Percentiles rank a stretch among this genome's conserved stretches.
phyloP scores from a whole-genome alignment of 2,888 invertebrate genomes.

The Polydrusus pterygomalis region DNA sequence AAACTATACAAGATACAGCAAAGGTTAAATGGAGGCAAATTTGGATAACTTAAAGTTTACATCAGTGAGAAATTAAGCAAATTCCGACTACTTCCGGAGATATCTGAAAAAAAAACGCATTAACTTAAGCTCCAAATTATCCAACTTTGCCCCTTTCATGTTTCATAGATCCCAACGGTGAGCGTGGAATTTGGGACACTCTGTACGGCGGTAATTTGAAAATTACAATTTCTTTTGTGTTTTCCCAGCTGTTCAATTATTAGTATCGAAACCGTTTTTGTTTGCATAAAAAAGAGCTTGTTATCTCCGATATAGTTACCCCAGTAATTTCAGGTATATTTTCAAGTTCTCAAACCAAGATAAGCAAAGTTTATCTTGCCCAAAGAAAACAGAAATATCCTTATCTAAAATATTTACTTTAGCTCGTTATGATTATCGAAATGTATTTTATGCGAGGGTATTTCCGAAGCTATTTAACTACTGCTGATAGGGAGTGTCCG shows the following conservation, averaged over 20 bases:
- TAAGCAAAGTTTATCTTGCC: constrained; percentile 21
- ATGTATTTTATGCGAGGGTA: constrained; percentile 10
- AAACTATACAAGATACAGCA: no score
- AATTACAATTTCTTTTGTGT: constrained; percentile 9
- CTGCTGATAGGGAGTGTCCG: background rate
- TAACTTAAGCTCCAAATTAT: no score
- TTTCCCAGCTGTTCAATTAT: constrained; percentile 17
- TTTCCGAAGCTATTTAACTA: background rate
- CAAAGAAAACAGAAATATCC: constrained; percentile 10
- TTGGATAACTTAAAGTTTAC: no score
- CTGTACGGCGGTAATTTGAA: no score
- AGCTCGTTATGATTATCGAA: background rate
- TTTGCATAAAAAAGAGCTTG: constrained; percentile 10
- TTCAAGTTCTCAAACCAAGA: constrained; percentile 12
- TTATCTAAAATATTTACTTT: constrained; percentile 26
- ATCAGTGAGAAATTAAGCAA: no score
- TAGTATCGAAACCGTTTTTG: background rate
- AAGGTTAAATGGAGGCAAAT: no score
- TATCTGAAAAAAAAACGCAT: no score
- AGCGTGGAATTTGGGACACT: no score
- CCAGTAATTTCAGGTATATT: constrained; percentile 10
- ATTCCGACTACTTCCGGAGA: no score
- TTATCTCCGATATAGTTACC: constrained; percentile 18
- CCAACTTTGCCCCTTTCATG: no score
- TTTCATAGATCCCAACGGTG: no score